Percentiles rank a stretch among this genome's conserved stretches.
These are phyloP conservation scores for Drosophila gunungcola DNA, from an alignment of 1,140 invertebrate species.

Conservation along the genomic window DNA sequence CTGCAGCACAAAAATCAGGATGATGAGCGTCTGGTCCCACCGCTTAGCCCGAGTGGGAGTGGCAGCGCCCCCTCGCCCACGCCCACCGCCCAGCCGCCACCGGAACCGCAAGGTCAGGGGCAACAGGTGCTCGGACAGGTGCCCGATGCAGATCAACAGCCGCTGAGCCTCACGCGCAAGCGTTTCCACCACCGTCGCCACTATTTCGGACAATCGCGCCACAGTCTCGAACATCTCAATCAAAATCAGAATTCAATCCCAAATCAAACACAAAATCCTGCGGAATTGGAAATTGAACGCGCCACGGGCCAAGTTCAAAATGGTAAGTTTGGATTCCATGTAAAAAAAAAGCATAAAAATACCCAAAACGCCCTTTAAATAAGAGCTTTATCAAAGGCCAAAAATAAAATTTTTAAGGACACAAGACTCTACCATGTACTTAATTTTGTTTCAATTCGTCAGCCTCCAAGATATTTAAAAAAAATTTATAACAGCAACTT, in stretches of 20 bases:
- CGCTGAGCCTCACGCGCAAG: slow-evolving; percentile 70
- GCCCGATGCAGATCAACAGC: slow-evolving; percentile 45
- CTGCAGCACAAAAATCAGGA: slow-evolving; percentile 86
- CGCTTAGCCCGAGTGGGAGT: slow-evolving; percentile 65
- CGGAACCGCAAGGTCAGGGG: slow-evolving; percentile 66
- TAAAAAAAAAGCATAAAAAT: not conserved
- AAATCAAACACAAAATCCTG: slow-evolving; percentile 13
- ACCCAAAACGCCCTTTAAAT: no score
- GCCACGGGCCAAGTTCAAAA: slow-evolving; percentile 67
- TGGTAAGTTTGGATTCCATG: slow-evolving; percentile 55
- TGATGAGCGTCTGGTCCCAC: slow-evolving; percentile 78
- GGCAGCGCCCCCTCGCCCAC: slow-evolving; percentile 34
- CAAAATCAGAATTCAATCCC: slow-evolving; percentile 5
- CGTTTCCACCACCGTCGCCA: slow-evolving; percentile 82
- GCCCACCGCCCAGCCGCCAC: slow-evolving; percentile 70
- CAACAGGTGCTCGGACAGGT: slow-evolving; percentile 21
- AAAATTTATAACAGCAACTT: no score
- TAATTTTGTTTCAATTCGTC: no score
- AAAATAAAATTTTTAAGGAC: not conserved
- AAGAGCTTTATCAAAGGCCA: not conserved
- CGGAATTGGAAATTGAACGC: slow-evolving; percentile 35
- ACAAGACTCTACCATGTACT: no score
- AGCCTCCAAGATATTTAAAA: no score
- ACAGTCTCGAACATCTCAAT: slow-evolving; percentile 46
- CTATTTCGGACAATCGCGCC: slow-evolving; percentile 76